These are phyloP conservation scores for Hirudo medicinalis DNA, from an alignment of 1,140 invertebrate species.

Conservation along the genomic window DNA sequence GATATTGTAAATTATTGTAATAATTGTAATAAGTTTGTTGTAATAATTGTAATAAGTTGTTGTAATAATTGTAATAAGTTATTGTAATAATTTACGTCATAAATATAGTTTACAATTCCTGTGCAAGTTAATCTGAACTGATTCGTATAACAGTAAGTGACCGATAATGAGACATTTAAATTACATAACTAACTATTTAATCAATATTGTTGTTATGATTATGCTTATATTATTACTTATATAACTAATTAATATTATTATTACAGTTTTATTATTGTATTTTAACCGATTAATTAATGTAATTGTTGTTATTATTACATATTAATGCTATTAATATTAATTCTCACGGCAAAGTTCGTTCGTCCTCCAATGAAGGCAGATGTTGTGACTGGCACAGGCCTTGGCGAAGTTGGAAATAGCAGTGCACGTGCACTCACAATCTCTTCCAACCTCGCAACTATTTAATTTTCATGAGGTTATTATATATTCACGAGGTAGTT, in stretches of 20 bases:
- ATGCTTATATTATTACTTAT: no score
- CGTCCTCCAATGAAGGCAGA: conserved; percentile 60
- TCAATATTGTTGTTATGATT: neutral
- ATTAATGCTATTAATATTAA: neutral
- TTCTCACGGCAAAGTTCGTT: conserved; percentile 58
- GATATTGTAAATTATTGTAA: no score
- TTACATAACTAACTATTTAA: neutral
- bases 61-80: no score
- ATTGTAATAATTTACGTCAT: no score
- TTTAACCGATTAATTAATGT: neutral
- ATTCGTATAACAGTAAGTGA: neutral
- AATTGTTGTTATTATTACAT: neutral
- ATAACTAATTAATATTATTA: no score
- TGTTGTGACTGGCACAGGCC: conserved; percentile 52
- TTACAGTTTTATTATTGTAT: no score
- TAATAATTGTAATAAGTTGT: no score
- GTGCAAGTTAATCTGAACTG: neutral
- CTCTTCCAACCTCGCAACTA: conserved; percentile 50
- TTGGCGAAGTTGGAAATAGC: conserved; percentile 71
- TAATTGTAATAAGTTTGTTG: no score
- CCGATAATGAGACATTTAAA: neutral
- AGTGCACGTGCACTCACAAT: conserved; percentile 77
- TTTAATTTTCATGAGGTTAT: neutral
- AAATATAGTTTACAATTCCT: no score
- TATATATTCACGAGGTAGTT: no score